Base-by-base conservation (phyloP, 2,113 vertebrate genomes). In the Cyprinus carpio region DNA sequence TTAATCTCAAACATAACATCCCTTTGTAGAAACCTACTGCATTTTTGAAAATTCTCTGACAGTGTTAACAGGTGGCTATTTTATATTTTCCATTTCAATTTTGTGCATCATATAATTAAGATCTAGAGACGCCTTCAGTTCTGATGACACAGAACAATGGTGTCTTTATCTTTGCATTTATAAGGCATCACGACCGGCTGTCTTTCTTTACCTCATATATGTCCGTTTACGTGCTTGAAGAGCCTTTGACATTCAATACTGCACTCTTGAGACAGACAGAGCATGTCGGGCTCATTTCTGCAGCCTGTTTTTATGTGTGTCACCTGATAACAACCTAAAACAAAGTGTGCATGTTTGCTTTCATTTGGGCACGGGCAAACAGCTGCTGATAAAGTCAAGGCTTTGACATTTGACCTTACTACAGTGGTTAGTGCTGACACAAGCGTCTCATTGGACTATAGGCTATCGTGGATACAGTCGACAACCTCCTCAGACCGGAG, bases 381-480 rank as follows among this genome's bases (percentile, higher is more conserved):
- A 69, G 64, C 72, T 49, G 29, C 64, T 54, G 72, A 76, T 81
- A 71, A 76, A 84, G 40, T 43, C 72, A 76, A 60, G 69, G 29
- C 49, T 82, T 80, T 82, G 75, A 82, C 78, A 78, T 82, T 67
- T 71, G 82, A 77, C 82, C 43, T 46, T 74, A 79, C 16, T 72
- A 65, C 76, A 62, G 71, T 86, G 46, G 43, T 77, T 29, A 46
- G 65, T 71, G 69, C 62, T 87, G 34, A 87, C 85, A 65, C 43
- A 12, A 40, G 18, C 27, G 58, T 85, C 34, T 49, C 71, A 25
- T 88, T 56, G 37, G 88, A 25, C 76, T 64, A 82, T 94, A 99
- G 98, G 98, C 98, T 87, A 98, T 99, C 87, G 98, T 99, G 90
- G 98, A 99, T 93, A 99, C 98, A 0, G 98, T 99, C 82, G 96